Conservation (phyloP, 2,113 vertebrate genomes). For the Mormoops blainvillei region DNA sequence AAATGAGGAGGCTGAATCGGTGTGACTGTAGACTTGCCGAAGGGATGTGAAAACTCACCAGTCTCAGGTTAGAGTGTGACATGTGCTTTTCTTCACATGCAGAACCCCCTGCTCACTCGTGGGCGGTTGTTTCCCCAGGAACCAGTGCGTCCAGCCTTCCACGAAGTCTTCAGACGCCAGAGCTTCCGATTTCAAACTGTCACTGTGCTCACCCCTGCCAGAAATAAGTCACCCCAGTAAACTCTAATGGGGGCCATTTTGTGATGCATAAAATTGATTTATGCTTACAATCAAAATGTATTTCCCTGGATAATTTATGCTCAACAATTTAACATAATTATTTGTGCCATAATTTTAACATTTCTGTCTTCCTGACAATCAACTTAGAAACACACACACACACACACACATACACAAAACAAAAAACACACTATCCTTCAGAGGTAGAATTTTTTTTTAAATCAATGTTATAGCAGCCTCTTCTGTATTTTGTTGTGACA, state of each 20-base stretch:
- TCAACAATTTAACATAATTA: constrained; percentile 78
- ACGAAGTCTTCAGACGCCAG: neutral
- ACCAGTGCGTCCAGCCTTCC: neutral
- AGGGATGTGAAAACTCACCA: neutral
- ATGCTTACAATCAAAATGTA: constrained; percentile 72
- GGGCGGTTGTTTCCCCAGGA: neutral
- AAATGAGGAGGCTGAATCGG: neutral
- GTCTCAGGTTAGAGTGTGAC: neutral
- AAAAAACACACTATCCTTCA: constrained; percentile 66
- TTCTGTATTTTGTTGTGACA: constrained; percentile 85
- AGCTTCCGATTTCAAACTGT: constrained; percentile 59
- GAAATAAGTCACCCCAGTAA: constrained; percentile 73
- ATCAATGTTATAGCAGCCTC: constrained; percentile 77
- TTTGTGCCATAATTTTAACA: constrained; percentile 71
- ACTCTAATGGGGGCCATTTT: constrained; percentile 63
- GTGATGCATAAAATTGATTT: constrained; percentile 73
- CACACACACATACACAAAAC: constrained; percentile 41
- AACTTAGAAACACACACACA: constrained; percentile 63
- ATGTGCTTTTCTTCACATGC: neutral
- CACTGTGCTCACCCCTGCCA: neutral
- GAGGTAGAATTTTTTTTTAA: constrained; percentile 69
- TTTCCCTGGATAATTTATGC: constrained; percentile 74
- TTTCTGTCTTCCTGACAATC: constrained; percentile 68
- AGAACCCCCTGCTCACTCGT: neutral
- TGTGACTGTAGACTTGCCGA: neutral